Evolutionary conservation across 2,888 invertebrate species (phyloP).

Genomic region (Tetrapedia diversipes): DNA sequence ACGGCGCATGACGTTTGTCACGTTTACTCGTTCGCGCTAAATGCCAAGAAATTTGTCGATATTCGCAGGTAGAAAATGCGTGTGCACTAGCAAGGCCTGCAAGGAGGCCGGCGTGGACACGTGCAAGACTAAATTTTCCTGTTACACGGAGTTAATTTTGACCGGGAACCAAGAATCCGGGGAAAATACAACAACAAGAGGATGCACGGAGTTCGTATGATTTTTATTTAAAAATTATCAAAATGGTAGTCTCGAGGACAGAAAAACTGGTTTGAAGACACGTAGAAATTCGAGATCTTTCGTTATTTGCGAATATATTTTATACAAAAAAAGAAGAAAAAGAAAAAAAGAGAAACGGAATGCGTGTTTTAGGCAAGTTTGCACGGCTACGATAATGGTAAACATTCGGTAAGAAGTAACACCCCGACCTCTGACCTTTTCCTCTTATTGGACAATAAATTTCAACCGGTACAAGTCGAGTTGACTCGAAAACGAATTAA

Average conservation of each 20-base stretch:
- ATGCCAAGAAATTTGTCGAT: not conserved
- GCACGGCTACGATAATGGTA: not conserved
- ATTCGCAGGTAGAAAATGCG: slow-evolving; percentile 73
- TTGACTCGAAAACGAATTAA: slow-evolving; percentile 49
- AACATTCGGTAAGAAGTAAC: slow-evolving; percentile 22
- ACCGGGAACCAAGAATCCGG: slow-evolving; percentile 52
- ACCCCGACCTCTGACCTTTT: slow-evolving; percentile 54
- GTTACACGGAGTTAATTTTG: slow-evolving; percentile 75
- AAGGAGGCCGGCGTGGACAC: slow-evolving; percentile 71
- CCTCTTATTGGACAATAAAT: slow-evolving; percentile 51
- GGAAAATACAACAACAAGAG: slow-evolving; percentile 69
- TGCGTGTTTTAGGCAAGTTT: not conserved
- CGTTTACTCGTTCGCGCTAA: not conserved
- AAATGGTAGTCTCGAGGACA: not conserved
- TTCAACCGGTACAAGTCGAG: slow-evolving; percentile 23
- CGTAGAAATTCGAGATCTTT: not conserved
- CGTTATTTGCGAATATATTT: not conserved
- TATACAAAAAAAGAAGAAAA: too few species aligned
- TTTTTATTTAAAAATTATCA: not conserved
- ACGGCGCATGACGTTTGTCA: not conserved
- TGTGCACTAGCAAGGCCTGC: slow-evolving; percentile 76
- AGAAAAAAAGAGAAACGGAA: too few species aligned
- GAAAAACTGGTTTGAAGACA: not conserved
- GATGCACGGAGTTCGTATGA: slow-evolving; percentile 75
- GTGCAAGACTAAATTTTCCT: slow-evolving; percentile 74